Evolutionary conservation across 2,888 invertebrate genomes (phyloP).

Genomic region (Hydrotaea diabolus): DNA sequence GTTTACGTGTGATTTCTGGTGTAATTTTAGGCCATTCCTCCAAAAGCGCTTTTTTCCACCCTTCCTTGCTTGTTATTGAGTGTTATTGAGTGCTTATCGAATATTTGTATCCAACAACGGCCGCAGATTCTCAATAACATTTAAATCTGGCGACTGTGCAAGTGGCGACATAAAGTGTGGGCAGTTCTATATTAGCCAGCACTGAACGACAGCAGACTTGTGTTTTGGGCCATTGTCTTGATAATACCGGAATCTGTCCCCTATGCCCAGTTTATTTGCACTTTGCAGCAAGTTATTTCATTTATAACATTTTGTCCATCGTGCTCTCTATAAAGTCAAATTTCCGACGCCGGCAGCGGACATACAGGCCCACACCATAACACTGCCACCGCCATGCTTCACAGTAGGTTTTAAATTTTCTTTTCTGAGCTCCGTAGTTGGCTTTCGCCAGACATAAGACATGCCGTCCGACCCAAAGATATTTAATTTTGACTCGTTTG

Average conservation of each 20-base stretch:
- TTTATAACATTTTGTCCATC: constrained; percentile 17
- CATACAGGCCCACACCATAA: constrained; percentile 55
- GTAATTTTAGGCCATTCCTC: constrained; percentile 28
- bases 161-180: constrained; percentile 38
- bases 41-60: neutral
- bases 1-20: neutral
- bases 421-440: constrained; percentile 44
- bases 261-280: constrained; percentile 32
- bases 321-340: constrained; percentile 41
- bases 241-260: constrained; percentile 19
- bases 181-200: constrained; percentile 52
- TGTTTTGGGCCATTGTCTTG: constrained; percentile 50
- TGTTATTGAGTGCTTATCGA: constrained; percentile 26
- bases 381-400: constrained; percentile 53
- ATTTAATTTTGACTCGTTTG: neutral
- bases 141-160: constrained; percentile 38
- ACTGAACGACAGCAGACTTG: constrained; percentile 49
- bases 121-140: no score
- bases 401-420: constrained; percentile 37
- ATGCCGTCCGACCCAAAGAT: constrained; percentile 32
- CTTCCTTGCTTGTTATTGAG: constrained; percentile 6
- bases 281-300: constrained; percentile 37
- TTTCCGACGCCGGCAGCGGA: constrained; percentile 49
- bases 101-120: no score
- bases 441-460: constrained; percentile 45